phyloP scores from a whole-genome alignment of 2,888 invertebrate genomes.

The Hedya salicella region DNA sequence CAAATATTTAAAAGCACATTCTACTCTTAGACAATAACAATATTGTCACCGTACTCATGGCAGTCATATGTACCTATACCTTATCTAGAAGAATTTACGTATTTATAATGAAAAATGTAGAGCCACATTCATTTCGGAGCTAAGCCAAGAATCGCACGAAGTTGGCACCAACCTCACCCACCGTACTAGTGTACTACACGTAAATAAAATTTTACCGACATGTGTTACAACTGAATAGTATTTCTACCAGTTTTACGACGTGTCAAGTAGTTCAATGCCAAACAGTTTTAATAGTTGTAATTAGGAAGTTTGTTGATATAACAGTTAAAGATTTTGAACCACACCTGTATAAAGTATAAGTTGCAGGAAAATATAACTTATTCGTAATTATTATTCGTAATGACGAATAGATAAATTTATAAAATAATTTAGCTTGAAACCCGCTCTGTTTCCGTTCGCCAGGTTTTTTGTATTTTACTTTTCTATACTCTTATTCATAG shows the following conservation, averaged over 20 bases:
- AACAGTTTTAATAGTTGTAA: slow-evolving; percentile 5
- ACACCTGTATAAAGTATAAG: neutral
- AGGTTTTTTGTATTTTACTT: too few relatives aligned
- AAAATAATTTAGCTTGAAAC: too few relatives aligned
- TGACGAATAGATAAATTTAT: too few relatives aligned
- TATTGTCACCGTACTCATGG: too few relatives aligned
- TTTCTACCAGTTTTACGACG: neutral
- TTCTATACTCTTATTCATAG: too few relatives aligned
- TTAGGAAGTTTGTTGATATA: neutral
- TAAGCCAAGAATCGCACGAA: neutral
- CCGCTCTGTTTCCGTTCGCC: too few relatives aligned
- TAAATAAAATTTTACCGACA: neutral
- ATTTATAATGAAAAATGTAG: too few relatives aligned
- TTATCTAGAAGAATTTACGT: too few relatives aligned
- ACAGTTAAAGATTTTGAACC: neutral
- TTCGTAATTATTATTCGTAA: too few relatives aligned
- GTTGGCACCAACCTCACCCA: neutral
- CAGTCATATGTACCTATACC: too few relatives aligned
- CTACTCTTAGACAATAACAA: too few relatives aligned
- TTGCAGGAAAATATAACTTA: neutral
- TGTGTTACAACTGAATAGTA: neutral
- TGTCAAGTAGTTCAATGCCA: slow-evolving; percentile 13
- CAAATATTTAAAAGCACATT: too few relatives aligned
- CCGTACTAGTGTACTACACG: neutral
- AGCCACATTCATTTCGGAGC: neutral